Percentiles rank a stretch among this genome's conserved stretches.
phyloP scores from a whole-genome alignment of 1,140 invertebrate species.

The Wiebesia pumilae region DNA sequence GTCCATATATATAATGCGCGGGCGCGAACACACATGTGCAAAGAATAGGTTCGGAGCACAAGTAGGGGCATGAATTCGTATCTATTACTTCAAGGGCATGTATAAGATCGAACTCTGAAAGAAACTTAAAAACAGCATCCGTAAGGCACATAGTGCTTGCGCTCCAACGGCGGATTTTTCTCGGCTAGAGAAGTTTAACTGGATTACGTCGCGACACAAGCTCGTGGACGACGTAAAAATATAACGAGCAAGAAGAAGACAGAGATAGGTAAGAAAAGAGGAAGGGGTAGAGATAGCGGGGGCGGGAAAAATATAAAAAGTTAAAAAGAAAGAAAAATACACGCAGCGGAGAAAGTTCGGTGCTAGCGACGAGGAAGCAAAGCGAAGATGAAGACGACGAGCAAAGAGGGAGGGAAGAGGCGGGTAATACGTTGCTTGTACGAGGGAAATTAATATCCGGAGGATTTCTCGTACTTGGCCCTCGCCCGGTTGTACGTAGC shows the following conservation, averaged over 20 bases:
- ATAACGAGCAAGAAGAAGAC: conserved; percentile 4
- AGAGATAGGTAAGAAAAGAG: not conserved
- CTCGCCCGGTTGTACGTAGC: conserved; percentile 11
- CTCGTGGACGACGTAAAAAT: conserved; percentile 50
- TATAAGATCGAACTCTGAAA: not conserved
- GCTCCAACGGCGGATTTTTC: not conserved
- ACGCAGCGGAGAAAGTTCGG: conserved; percentile 45
- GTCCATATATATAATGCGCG: conserved; percentile 2
- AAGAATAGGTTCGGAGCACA: no score
- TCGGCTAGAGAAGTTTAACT: conserved; percentile 31
- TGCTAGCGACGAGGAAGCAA: not conserved
- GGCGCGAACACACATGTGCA: not conserved
- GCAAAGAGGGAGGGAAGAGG: not conserved
- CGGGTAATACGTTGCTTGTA: conserved; percentile 59
- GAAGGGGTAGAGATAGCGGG: not conserved
- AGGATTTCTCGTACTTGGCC: conserved; percentile 49
- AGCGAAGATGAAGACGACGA: not conserved
- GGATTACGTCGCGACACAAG: conserved; percentile 48
- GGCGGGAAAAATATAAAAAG: conserved; percentile 47
- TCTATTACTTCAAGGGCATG: not conserved
- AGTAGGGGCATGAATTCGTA: not conserved
- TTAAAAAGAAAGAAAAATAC: conserved; percentile 52
- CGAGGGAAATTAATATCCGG: conserved; percentile 60
- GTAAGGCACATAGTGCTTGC: not conserved
- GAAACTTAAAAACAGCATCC: conserved; percentile 25